Evolutionary conservation across 2,113 vertebrate species (phyloP).

Genomic region (Trichomycterus rosablanca): DNA sequence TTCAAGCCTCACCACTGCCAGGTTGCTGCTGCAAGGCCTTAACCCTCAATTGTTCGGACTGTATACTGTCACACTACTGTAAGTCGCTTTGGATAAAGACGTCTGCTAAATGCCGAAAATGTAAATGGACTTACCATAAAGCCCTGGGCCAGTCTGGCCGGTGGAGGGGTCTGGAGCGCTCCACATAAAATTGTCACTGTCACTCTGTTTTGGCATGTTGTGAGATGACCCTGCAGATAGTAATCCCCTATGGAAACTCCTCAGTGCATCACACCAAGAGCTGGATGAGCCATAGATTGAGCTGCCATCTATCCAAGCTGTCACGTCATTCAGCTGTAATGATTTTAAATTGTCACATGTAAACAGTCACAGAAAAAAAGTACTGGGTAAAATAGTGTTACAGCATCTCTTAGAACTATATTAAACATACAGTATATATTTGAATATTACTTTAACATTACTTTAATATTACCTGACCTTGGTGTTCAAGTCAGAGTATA

Average conservation of each 20-base stretch:
- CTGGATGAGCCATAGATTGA: slow-evolving; percentile 89
- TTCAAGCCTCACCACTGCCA: too few species aligned
- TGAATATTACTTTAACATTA: too few species aligned
- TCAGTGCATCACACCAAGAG: slow-evolving; percentile 85
- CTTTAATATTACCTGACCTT: too few species aligned
- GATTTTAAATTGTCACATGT: not conserved
- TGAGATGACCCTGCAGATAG: slow-evolving; percentile 62
- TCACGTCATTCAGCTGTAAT: slow-evolving; percentile 79
- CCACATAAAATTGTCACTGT: slow-evolving; percentile 74
- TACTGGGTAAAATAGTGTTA: not conserved
- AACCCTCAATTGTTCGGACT: too few species aligned
- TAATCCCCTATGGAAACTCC: slow-evolving; percentile 75
- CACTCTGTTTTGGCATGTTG: slow-evolving; percentile 64
- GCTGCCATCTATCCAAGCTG: slow-evolving; percentile 92
- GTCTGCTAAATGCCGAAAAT: too few species aligned
- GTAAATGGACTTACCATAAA: slow-evolving; percentile 80
- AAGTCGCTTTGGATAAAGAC: too few species aligned
- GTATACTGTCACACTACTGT: too few species aligned
- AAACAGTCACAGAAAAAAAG: not conserved
- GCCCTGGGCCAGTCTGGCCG: slow-evolving; percentile 59
- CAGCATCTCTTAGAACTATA: too few species aligned
- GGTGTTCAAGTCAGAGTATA: not conserved
- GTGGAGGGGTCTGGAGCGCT: slow-evolving; percentile 76
- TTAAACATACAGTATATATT: too few species aligned
- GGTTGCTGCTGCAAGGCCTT: too few species aligned